Evolutionary conservation across 2,797 vertebrate species (phyloP).

Genomic region (Decapterus maruadsi): DNA sequence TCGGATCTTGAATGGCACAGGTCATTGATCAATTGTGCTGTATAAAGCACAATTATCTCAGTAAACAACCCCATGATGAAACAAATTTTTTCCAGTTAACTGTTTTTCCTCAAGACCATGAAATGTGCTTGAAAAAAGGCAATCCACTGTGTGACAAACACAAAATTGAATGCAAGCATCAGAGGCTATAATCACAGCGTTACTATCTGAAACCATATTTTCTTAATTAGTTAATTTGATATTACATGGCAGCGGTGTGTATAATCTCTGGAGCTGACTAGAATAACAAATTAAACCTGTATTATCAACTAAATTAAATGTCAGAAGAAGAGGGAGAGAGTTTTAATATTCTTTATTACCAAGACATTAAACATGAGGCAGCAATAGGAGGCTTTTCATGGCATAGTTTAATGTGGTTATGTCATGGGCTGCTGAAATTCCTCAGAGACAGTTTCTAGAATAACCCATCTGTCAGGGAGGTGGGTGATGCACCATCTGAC

Average conservation of each 20-base stretch:
- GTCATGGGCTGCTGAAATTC: conserved; percentile 34
- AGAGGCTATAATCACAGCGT: background rate
- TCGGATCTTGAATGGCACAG: conserved; percentile 2
- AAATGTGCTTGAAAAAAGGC: background rate
- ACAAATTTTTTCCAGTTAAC: background rate
- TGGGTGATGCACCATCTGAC: conserved; percentile 49
- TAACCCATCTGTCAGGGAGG: conserved; percentile 41
- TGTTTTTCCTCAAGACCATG: background rate
- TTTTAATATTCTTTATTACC: conserved; percentile 7
- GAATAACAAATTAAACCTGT: background rate
- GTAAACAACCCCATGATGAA: background rate
- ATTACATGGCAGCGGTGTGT: background rate
- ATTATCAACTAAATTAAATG: conserved; percentile 3
- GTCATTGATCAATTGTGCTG: conserved; percentile 4
- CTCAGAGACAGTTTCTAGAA: conserved; percentile 45
- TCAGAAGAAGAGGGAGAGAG: background rate
- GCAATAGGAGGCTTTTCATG: background rate
- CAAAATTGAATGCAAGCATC: background rate
- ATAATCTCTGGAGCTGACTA: background rate
- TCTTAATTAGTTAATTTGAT: background rate
- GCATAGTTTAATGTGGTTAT: conserved; percentile 19
- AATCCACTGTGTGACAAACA: background rate
- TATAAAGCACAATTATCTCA: background rate
- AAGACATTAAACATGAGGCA: conserved; percentile 5
- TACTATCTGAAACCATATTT: background rate